These are phyloP conservation scores for Channallabes apus DNA, from an alignment of 2,797 vertebrate species.

Conservation along the genomic window DNA sequence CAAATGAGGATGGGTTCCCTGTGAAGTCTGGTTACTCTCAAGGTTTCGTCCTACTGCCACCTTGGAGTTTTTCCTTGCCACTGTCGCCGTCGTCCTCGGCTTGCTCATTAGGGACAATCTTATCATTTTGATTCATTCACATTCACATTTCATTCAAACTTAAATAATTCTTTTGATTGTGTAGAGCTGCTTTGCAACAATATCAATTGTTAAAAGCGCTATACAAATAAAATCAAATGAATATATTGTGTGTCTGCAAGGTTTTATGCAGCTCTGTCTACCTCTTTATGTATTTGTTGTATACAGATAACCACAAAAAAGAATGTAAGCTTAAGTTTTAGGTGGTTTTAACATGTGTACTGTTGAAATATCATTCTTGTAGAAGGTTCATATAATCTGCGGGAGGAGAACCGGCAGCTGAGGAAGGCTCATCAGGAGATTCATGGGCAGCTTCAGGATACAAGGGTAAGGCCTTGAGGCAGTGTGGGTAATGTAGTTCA, in stretches of 20 bases:
- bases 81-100: too few relatives aligned
- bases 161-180: too few relatives aligned
- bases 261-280: not conserved
- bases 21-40: too few relatives aligned
- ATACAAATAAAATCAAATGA: too few relatives aligned
- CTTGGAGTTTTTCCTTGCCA: too few relatives aligned
- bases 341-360: not conserved
- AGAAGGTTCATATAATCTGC: conserved; percentile 88
- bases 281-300: not conserved
- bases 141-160: too few relatives aligned
- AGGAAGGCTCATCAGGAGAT: conserved; percentile 95
- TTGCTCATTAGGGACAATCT: too few relatives aligned
- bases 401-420: conserved; percentile 93
- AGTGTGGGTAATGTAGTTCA: conserved; percentile 12
- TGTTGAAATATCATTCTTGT: conserved; percentile 13
- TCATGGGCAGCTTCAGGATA: conserved; percentile 90
- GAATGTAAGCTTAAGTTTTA: not conserved
- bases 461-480: conserved; percentile 77
- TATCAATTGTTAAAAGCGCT: too few relatives aligned
- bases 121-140: too few relatives aligned
- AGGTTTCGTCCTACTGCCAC: too few relatives aligned
- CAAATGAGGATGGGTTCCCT: too few relatives aligned
- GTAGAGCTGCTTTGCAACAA: too few relatives aligned
- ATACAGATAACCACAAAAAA: not conserved
- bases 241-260: not conserved